Base-by-base conservation (phyloP, 2,797 vertebrate genomes). In the Sebastes steindachneri region DNA sequence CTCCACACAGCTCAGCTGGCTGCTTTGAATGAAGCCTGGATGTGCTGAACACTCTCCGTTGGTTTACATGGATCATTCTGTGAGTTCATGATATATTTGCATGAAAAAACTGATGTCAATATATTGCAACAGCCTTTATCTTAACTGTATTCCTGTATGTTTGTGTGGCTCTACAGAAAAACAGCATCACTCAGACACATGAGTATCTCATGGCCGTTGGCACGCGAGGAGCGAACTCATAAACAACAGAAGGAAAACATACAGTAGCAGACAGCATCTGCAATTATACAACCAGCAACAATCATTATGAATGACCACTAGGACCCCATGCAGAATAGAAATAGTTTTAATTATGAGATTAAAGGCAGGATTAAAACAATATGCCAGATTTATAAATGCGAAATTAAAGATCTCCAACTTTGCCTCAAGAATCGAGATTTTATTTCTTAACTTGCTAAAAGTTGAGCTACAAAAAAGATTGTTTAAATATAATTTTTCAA, bases 1-100 rank as follows among this genome's bases (percentile, higher is more conserved):
- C 83, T 55, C 19, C 48, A n/a, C 48, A 74, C 37, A 58, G 60
- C 57, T 75, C 62, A 29, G 33, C 51, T 3, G 65, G 51, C 87
- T 90, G 75, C 37, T 85, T 91, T 91, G 85, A 89, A 85, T 86
- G 70, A 71, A 60, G 77, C 63, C 63, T 63, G 21, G 33, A 71
- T 59, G 53, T 21, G 53, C 15, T 79, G 35, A 54, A 73, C 23
- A 8, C 68, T 51, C 35, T 66, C 72, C n/a, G 9, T 0, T 26
- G 37, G 66, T 64, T 54, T 15, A 60, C 41, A 71, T 23, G 29
- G 19, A 21, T 77, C 58, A 9, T 2, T 55, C 53, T 76, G 59
- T 85, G 70, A 29, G 68, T 21, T 53, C 4, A 7, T 51, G 53
- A 45, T 58, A 7, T 28, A 89, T 92, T 92, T 92, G 84, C 85